Percentiles rank a stretch among this genome's conserved stretches.
Conservation (phyloP, 2,888 invertebrate species). For the Ceratothoa steindachneri region DNA sequence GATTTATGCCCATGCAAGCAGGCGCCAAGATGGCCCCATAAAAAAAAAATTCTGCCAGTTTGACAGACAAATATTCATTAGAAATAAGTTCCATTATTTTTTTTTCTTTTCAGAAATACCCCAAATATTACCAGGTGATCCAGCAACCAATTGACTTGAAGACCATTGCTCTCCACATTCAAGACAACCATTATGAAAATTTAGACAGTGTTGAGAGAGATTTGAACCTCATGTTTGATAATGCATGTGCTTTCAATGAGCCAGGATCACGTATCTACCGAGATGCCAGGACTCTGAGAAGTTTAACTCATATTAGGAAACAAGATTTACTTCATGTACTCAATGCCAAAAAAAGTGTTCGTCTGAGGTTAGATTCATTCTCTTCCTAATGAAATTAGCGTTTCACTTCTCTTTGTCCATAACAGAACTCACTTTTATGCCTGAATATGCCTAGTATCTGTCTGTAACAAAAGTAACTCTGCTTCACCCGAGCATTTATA, state of each 20-base stretch:
- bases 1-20: too few relatives aligned
- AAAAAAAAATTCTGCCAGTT: too few relatives aligned
- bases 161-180: constrained; percentile 85
- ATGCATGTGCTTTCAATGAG: constrained; percentile 93
- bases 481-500: too few relatives aligned
- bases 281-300: constrained; percentile 83
- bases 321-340: constrained; percentile 67
- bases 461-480: too few relatives aligned
- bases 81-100: too few relatives aligned
- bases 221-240: constrained; percentile 81
- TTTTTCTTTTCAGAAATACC: constrained; percentile 71
- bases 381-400: too few relatives aligned
- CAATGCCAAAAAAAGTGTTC: constrained; percentile 65
- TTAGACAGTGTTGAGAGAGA: constrained; percentile 84
- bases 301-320: constrained; percentile 63
- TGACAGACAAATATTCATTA: too few relatives aligned
- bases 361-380: constrained; percentile 61
- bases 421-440: too few relatives aligned
- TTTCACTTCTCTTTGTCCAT: too few relatives aligned
- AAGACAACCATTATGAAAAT: constrained; percentile 71
- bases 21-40: too few relatives aligned
- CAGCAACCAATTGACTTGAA: constrained; percentile 91
- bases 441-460: too few relatives aligned
- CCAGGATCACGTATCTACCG: constrained; percentile 94
- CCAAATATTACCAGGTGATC: constrained; percentile 91